Evolutionary conservation across 2,888 invertebrate species (phyloP).

Genomic region (Cinara cedri): DNA sequence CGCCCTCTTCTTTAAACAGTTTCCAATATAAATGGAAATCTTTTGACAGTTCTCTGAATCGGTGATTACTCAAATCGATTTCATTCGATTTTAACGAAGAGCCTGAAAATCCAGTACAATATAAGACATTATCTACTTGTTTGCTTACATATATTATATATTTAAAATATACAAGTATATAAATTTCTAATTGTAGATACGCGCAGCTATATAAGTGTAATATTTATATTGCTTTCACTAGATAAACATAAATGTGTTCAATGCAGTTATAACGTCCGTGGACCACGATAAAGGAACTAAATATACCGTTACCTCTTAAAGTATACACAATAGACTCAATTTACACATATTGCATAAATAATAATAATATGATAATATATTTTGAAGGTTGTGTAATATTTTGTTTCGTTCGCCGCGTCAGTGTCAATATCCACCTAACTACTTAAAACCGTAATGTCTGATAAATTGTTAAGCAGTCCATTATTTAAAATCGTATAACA

Average conservation of each 20-base stretch:
- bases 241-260: background rate
- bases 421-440: conserved; percentile 3
- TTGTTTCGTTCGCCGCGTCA: background rate
- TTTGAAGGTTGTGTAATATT: conserved; percentile 19
- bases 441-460: background rate
- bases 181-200: background rate
- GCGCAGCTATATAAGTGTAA: background rate
- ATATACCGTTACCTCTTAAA: background rate
- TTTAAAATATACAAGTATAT: background rate
- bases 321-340: conserved; percentile 31
- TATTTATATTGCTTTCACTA: conserved; percentile 4
- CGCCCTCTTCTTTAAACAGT: conserved; percentile 79
- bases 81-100: conserved; percentile 77
- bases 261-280: background rate
- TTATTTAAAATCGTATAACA: conserved; percentile 10
- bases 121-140: too few relatives aligned
- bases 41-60: conserved; percentile 73
- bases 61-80: conserved; percentile 75
- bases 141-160: too few relatives aligned
- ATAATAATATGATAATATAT: conserved; percentile 17
- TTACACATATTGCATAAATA: conserved; percentile 24
- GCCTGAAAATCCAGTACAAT: conserved; percentile 65
- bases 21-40: conserved; percentile 85
- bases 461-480: background rate
- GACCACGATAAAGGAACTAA: conserved; percentile 4